Conservation (phyloP, 2,113 vertebrate genomes). For the Hemibagrus wyckioides region DNA sequence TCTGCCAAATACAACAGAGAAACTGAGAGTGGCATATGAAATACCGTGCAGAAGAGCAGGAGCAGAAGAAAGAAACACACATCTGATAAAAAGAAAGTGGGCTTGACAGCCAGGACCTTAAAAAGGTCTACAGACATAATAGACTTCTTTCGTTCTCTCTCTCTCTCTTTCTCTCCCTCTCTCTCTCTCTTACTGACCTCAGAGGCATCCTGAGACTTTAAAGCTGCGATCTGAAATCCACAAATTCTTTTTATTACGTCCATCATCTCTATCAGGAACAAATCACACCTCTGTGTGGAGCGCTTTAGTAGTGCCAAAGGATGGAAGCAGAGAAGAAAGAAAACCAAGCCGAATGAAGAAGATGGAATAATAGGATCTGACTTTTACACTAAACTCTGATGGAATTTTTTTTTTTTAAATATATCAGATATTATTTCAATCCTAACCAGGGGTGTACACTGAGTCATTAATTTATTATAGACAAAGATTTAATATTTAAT, state of each 20-base stretch:
- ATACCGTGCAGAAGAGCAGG: background rate
- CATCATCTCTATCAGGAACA: slow-evolving; percentile 8
- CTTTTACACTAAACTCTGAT: background rate
- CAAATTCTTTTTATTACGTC: slow-evolving; percentile 9
- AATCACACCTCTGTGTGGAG: background rate
- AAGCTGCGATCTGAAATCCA: background rate
- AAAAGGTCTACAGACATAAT: slow-evolving; percentile 21
- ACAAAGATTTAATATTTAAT: background rate
- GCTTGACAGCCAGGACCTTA: slow-evolving; percentile 1
- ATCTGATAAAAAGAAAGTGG: slow-evolving; percentile 21
- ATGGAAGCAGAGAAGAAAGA: slow-evolving; percentile 12
- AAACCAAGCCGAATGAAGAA: background rate
- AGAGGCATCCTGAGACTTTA: slow-evolving; percentile 3
- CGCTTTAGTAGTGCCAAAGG: background rate
- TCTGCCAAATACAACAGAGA: slow-evolving; percentile 35
- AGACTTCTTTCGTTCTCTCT: background rate
- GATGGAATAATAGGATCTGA: background rate
- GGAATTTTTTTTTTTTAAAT: background rate
- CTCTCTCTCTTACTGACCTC: background rate
- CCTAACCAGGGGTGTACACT: background rate
- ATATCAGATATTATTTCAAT: background rate
- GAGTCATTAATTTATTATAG: background rate
- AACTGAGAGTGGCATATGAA: slow-evolving; percentile 27
- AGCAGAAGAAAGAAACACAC: background rate
- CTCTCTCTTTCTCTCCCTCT: background rate